phyloP scores from a whole-genome alignment of 2,113 vertebrate genomes.

The Chloropsis cyanopogon region DNA sequence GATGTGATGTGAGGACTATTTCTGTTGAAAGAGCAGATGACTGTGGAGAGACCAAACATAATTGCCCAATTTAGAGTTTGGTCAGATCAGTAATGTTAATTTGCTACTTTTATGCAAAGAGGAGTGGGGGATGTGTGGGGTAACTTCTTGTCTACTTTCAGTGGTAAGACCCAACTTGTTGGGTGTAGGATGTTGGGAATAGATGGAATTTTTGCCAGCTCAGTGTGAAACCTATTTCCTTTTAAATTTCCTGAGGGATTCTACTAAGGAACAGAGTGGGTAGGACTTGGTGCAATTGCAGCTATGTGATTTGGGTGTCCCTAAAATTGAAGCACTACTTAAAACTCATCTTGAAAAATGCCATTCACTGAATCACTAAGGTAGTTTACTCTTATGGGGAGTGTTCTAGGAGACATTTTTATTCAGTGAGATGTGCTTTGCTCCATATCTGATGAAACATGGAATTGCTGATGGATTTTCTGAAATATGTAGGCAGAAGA shows the following conservation, averaged over 20 bases:
- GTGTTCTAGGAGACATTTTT: not conserved
- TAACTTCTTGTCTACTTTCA: not conserved
- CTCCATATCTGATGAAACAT: not conserved
- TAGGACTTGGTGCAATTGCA: not conserved
- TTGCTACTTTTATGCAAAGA: not conserved
- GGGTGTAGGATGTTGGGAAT: not conserved
- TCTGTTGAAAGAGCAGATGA: slow-evolving; percentile 13
- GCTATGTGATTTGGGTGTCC: not conserved
- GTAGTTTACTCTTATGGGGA: not conserved
- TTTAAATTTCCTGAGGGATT: not conserved
- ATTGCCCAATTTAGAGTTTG: slow-evolving; percentile 18
- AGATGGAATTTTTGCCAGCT: not conserved
- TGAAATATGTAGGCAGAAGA: not conserved
- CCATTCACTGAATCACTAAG: not conserved
- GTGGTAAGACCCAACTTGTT: not conserved
- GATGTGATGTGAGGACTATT: slow-evolving; percentile 38
- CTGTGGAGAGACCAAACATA: slow-evolving; percentile 22
- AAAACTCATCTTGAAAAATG: not conserved
- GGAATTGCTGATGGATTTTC: not conserved
- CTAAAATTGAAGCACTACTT: not conserved
- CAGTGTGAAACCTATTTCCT: not conserved
- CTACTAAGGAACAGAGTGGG: not conserved
- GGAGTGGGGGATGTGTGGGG: not conserved
- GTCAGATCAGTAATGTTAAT: not conserved
- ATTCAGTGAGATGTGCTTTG: not conserved